Percentiles rank a stretch among this genome's conserved stretches.
Conservation (phyloP, 2,888 invertebrate species). For the Dysmachus trigonus region DNA sequence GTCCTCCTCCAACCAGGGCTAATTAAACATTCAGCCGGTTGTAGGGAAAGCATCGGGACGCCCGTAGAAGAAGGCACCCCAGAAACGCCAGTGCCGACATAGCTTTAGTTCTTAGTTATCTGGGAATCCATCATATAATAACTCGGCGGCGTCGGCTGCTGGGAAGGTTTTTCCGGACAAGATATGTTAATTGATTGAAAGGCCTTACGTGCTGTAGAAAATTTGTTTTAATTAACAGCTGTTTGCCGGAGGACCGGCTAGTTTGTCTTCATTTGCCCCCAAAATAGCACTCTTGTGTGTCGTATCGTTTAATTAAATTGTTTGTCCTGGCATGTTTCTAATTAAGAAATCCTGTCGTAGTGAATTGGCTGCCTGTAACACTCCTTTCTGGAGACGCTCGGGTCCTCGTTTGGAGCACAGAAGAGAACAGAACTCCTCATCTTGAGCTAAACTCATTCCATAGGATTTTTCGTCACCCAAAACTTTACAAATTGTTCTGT, state of each 20-base stretch:
- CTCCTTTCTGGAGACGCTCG: neutral
- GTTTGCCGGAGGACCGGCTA: slow-evolving; percentile 14
- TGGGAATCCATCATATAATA: slow-evolving; percentile 15
- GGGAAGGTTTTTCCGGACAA: slow-evolving; percentile 12
- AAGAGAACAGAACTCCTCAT: neutral
- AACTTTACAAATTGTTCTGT: slow-evolving; percentile 21
- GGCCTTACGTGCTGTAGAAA: slow-evolving; percentile 1
- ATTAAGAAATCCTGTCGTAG: slow-evolving; percentile 30
- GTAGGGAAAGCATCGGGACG: neutral
- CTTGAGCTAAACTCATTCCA: neutral
- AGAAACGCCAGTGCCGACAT: neutral
- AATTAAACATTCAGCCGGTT: neutral
- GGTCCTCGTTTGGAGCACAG: neutral
- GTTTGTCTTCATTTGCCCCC: slow-evolving; percentile 27
- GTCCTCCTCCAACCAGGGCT: neutral
- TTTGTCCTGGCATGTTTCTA: slow-evolving; percentile 30
- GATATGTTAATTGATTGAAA: slow-evolving; percentile 26
- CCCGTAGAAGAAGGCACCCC: neutral
- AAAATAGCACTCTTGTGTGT: slow-evolving; percentile 22
- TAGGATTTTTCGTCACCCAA: neutral
- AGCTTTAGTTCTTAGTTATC: neutral
- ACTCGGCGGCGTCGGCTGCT: neutral
- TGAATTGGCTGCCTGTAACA: slow-evolving; percentile 9
- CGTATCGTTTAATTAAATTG: slow-evolving; percentile 34
- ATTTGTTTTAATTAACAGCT: slow-evolving; percentile 30